phyloP scores from a whole-genome alignment of 2,113 vertebrate genomes.

The Proterorhinus semilunaris region DNA sequence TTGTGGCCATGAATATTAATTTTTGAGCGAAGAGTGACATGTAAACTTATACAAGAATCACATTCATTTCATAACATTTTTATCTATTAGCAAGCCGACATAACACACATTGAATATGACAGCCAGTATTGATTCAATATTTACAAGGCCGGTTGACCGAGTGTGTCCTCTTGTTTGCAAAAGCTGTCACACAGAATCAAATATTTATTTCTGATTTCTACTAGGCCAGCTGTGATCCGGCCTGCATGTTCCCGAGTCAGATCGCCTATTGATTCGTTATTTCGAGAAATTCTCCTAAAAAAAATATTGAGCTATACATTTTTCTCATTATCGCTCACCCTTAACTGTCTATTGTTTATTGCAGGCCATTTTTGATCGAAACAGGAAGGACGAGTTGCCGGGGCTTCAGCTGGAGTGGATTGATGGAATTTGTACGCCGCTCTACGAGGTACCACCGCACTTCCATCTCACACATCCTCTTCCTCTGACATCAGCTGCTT shows the following conservation, averaged over 20 bases:
- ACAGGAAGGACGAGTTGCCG: constrained; percentile 97
- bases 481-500: constrained; percentile 43
- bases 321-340: constrained; percentile 18
- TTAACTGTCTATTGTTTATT: constrained; percentile 53
- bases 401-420: constrained; percentile 96
- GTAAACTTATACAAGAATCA: too few relatives aligned
- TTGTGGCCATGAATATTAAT: too few relatives aligned
- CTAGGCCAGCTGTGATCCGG: too few relatives aligned
- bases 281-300: too few relatives aligned
- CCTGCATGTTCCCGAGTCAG: too few relatives aligned
- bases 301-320: too few relatives aligned
- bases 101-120: too few relatives aligned
- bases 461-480: constrained; percentile 21
- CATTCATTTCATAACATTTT: too few relatives aligned
- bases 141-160: neutral
- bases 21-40: too few relatives aligned
- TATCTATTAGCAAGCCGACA: too few relatives aligned
- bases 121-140: neutral
- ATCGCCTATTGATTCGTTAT: too few relatives aligned
- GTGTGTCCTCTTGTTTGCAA: neutral
- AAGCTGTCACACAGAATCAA: neutral
- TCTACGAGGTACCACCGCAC: constrained; percentile 87
- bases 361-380: constrained; percentile 98
- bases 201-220: too few relatives aligned
- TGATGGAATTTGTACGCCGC: constrained; percentile 92